Conservation (phyloP, 2,113 vertebrate genomes). For the Sinocyclocheilus anophthalmus region DNA sequence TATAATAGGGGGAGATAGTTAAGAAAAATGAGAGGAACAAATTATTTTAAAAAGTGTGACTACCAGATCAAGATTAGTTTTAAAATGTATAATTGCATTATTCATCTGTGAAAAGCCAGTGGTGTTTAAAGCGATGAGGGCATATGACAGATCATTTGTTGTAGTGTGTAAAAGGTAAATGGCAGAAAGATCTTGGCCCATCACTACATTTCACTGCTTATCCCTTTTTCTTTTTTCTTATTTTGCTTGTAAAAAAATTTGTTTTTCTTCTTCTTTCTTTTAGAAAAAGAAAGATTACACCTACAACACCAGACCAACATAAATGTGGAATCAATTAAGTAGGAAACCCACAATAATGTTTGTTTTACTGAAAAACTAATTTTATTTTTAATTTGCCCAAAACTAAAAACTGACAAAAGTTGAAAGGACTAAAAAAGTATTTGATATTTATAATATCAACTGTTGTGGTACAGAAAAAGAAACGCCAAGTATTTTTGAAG, state of each 20-base stretch:
- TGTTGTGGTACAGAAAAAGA: constrained; percentile 4
- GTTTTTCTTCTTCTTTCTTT: neutral
- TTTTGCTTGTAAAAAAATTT: neutral
- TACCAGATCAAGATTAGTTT: constrained; percentile 10
- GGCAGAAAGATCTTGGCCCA: neutral
- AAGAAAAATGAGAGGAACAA: neutral
- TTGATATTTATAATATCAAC: constrained; percentile 3
- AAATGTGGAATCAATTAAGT: neutral
- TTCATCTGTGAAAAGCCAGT: neutral
- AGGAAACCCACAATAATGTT: neutral
- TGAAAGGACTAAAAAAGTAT: constrained; percentile 21
- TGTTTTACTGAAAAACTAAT: neutral
- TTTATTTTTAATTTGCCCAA: neutral
- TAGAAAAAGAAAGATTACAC: neutral
- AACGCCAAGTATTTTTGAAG: constrained; percentile 13
- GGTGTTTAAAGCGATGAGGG: neutral
- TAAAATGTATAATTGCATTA: no score
- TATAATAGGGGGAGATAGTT: neutral
- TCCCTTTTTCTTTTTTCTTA: neutral
- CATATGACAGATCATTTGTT: neutral
- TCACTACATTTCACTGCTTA: neutral
- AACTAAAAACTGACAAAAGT: neutral
- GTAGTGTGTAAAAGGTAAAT: neutral
- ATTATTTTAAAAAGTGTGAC: constrained; percentile 16
- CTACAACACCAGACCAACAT: neutral